Evolutionary conservation across 2,113 vertebrate species (phyloP).

Genomic region (Brachypodius melanocephalos): DNA sequence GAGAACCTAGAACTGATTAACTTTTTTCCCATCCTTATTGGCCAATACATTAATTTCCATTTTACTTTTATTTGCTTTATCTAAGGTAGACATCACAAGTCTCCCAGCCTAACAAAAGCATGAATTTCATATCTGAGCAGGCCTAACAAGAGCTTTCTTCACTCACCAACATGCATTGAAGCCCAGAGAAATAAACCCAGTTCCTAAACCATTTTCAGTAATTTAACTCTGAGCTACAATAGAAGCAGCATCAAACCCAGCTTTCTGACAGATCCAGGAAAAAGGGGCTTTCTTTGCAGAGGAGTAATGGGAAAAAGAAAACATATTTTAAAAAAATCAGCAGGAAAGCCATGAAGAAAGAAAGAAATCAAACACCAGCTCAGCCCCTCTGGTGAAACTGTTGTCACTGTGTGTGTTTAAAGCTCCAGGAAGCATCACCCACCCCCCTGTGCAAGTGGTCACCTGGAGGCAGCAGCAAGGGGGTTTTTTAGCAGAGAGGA

Average conservation of each 20-base stretch:
- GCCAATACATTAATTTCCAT: not conserved
- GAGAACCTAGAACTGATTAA: not conserved
- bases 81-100: not conserved
- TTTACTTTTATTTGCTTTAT: not conserved
- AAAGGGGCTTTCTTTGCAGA: not conserved
- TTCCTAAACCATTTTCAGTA: not conserved
- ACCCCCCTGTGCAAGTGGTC: not conserved
- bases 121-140: not conserved
- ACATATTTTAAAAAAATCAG: not conserved
- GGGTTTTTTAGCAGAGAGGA: not conserved
- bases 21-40: not conserved
- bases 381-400: not conserved
- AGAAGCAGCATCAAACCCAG: not conserved
- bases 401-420: not conserved
- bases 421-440: not conserved
- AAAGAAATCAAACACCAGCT: not conserved
- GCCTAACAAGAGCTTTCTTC: not conserved
- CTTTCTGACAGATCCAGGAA: not conserved
- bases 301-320: not conserved
- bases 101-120: not conserved
- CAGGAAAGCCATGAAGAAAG: not conserved
- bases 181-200: not conserved
- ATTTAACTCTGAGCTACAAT: not conserved
- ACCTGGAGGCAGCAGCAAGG: not conserved
- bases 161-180: not conserved